Base-by-base conservation (phyloP, 2,797 vertebrate genomes). In the Lepus townsendii region DNA sequence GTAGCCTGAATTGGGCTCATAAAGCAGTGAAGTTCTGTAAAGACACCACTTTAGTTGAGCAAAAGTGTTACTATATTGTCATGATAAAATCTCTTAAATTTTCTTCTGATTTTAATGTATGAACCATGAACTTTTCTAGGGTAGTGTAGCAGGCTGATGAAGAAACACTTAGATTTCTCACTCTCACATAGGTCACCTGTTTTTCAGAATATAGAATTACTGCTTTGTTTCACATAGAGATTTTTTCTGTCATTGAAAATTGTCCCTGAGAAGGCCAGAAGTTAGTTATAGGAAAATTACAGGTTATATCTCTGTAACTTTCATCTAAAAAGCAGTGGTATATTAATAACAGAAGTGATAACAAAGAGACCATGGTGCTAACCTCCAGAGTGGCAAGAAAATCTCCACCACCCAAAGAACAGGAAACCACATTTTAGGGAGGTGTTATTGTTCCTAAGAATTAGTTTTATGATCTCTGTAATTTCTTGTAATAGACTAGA, bases 361-460 rank as follows among this genome's bases (percentile, higher is more conserved):
- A 50, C 11, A 8, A 2, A 20, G 2, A 32, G 0, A 47, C 12
- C 0, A 30, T n/a, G 1, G n/a, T 77, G 17, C 5, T 62, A 52
- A 52, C 9, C 26, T 13, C 14, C 10, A 75, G 38, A 73, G 42
- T 57, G 3, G 3, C 26, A 1, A 16, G 2, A 0, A 27, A 86
- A 27, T 91, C 57, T 12, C 2, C 26, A 71, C 12, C 42, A 71
- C 35, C 57, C 12, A 57, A 54, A 86, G 30, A 19, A 71, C 5
- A 65, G 1, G 4, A 14, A 76, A 4, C 6, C 63, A 54, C 5
- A 42, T 65, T 20, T n/a, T 17, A 77, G 69, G 27, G 3, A 27
- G 3, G 20, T 1, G 3, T 76, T 4, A 52, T n/a, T 95, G 12
- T 7, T 2, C 52, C 14, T 20, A 16, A 8, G 47, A 75, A 22